Base-by-base conservation (phyloP, 92 coral and sea anemone species). In the Nematostella vectensis region DNA sequence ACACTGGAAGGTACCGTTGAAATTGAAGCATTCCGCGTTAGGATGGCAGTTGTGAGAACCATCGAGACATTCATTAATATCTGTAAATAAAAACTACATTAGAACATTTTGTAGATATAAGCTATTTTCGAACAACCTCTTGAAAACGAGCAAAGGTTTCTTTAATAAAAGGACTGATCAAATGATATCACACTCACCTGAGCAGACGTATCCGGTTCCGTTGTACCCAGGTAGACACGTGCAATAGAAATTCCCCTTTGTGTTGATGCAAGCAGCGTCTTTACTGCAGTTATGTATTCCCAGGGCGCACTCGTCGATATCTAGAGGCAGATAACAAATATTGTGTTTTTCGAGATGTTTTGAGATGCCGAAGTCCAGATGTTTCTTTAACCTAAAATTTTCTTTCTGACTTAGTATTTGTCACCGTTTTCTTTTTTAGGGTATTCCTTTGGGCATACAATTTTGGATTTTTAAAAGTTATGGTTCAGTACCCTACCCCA, bases 171-270 rank as follows among this genome's bases (percentile, higher is more conserved):
- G 40, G 40, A 33, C 40, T 33, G 6, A 15, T 6, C 40, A 33
- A 15, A 33, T 33, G 40, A 6, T 33, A 6, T 33, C 15, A 33
- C 12, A 58, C 77, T 27, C 61, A 81, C 95, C 95, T 63, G 25
- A n/a, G 51, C 95, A 86, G 4, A 40, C 33, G 44, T 70, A 63
- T 9, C 96, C 96, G 15, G 83, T 80, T 11, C 96, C 96, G 56
- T 58, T 60, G 69, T 78, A 88, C 28, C 96, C 96, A 37, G 55
- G 28, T 28, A 53, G 49, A 51, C 96, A 88, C 27, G 27, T 44
- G 40, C 96, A 88, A 1, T 47, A 66, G 58, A 75, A 75, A 24
- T 67, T 57, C 24, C 94, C 94, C 59, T 65, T 76, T 6, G 84
- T 85, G 73, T 85, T 85, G 29, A 59, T 80, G 27, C 95, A 85